Conservation (phyloP, 2,113 vertebrate genomes). For the Melanerpes formicivorus region DNA sequence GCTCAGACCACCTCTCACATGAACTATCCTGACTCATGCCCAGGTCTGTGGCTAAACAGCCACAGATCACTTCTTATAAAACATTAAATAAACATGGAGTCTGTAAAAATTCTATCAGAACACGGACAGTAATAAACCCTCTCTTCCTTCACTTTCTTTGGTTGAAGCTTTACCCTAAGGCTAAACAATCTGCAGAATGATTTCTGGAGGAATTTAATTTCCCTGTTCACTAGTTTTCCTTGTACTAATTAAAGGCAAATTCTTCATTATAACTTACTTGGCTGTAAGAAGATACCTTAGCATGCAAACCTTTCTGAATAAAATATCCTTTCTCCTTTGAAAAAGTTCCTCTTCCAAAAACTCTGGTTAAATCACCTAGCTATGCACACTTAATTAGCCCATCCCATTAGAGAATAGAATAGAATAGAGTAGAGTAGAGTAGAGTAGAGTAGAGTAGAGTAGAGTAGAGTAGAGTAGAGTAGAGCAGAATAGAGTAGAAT, state of each 20-base stretch:
- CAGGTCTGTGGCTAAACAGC: neutral
- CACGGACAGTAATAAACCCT: neutral
- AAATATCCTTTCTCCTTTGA: slow-evolving; percentile 2
- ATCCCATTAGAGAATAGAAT: neutral
- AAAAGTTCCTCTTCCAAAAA: neutral
- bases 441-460: no score
- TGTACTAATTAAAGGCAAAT: slow-evolving; percentile 57
- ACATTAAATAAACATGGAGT: neutral
- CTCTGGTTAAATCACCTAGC: neutral
- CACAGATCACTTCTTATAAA: neutral
- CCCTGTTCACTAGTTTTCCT: slow-evolving; percentile 54
- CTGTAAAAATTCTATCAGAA: neutral
- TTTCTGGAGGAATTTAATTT: slow-evolving; percentile 59
- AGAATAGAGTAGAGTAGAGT: no score
- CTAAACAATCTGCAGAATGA: slow-evolving; percentile 32
- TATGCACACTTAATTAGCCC: neutral
- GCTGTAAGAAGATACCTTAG: slow-evolving; percentile 2
- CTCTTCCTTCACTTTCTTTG: neutral
- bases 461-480: neutral
- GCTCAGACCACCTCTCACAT: neutral
- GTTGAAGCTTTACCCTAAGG: neutral
- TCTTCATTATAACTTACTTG: slow-evolving; percentile 26
- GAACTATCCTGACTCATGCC: neutral
- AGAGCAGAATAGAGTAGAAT: no score
- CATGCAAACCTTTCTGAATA: neutral